Conservation (phyloP, 2,888 invertebrate genomes). For the Endomychus coccineus region DNA sequence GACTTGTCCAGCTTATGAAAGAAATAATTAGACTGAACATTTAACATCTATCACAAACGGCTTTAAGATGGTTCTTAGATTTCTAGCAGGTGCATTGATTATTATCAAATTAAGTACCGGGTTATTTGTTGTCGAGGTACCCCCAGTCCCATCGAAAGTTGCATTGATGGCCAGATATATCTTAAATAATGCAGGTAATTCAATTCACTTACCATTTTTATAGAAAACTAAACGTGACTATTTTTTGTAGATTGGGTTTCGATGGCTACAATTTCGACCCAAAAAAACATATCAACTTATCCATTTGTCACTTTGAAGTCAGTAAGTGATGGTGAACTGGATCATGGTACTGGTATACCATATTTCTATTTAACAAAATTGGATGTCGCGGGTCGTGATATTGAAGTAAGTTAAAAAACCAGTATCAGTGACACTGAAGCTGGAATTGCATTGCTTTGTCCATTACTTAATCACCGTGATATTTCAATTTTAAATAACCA, state of each 20-base stretch:
- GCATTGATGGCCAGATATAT: slow-evolving; percentile 67
- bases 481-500: background rate
- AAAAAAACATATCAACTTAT: slow-evolving; percentile 52
- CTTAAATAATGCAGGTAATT: slow-evolving; percentile 59
- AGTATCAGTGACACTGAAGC: too few relatives aligned
- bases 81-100: too few relatives aligned
- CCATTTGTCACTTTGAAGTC: slow-evolving; percentile 66
- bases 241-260: slow-evolving; percentile 60
- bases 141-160: slow-evolving; percentile 55
- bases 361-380: slow-evolving; percentile 67
- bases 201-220: slow-evolving; percentile 3
- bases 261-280: slow-evolving; percentile 60
- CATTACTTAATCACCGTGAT: background rate
- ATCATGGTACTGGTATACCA: slow-evolving; percentile 63
- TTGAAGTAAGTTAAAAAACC: slow-evolving; percentile 50
- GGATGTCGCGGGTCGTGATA: slow-evolving; percentile 61
- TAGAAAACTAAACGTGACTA: background rate
- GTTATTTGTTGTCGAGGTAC: too few relatives aligned
- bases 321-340: slow-evolving; percentile 59
- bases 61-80: too few relatives aligned
- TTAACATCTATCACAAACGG: too few relatives aligned
- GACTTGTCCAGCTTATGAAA: too few relatives aligned
- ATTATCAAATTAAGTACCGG: too few relatives aligned
- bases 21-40: too few relatives aligned
- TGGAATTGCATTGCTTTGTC: too few relatives aligned